Base-by-base conservation (phyloP, 2,797 vertebrate genomes). In the Florisuga fusca region DNA sequence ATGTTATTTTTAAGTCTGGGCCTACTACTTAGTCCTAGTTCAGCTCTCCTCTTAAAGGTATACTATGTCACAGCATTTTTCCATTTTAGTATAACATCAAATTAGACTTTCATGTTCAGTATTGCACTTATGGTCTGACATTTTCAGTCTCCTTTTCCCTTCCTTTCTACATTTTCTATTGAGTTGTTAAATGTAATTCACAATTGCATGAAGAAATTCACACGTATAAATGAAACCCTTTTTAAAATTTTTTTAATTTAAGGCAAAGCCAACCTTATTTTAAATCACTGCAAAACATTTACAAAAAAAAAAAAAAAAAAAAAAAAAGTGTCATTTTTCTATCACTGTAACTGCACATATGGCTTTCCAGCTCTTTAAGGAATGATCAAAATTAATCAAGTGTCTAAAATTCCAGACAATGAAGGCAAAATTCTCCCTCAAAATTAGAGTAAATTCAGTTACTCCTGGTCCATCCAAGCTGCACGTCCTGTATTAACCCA, bases 81-180 rank as follows among this genome's bases (percentile, higher is more conserved):
- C 68, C 21, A 80, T 67, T 92, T 94, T 55, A 86, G 12, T 21
- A 7, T 62, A 92, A 66, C 53, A 85, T 69, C 54, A 84, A 84
- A 93, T 69, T 87, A 89, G 89, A 64, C 53, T 86, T 87, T 36
- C 81, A 43, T 61, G 69, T 74, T 93, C 90, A 92, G 57, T 77
- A 84, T 29, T 78, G 78, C 54, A 86, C 76, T 84, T 90, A 87
- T n/a, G 54, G n/a, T 16, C 61, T 90, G 74, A 93, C 79, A 91
- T 94, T 89, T 92, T 81, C 79, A 91, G 61, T 26, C 84, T 91
- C 31, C 27, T 90, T 66, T 73, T 55, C 38, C 51, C 66, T 84
- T 55, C 23, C 15, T 61, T 80, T 86, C 55, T 61, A 67, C 15
- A 46, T 73, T 92, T 93, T 72, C 75, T 75, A 69, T 53, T 62